Evolutionary conservation across 2,113 vertebrate genomes (phyloP).

Genomic region (Otus sunia): DNA sequence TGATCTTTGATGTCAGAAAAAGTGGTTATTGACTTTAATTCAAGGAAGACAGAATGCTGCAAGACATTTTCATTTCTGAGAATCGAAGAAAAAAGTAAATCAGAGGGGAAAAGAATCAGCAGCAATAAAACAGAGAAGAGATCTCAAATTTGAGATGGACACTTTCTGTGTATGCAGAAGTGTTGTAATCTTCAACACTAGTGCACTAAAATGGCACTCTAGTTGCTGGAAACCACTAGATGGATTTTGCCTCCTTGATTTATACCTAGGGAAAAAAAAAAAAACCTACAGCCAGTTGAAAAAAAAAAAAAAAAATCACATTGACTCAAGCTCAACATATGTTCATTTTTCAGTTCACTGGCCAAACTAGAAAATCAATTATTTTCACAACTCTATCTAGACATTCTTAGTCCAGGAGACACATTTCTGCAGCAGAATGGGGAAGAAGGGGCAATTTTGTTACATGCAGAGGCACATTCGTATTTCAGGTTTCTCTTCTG

Average conservation of each 20-base stretch:
- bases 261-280: not conserved
- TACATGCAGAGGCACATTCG: not conserved
- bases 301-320: not conserved
- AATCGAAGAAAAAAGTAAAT: not conserved
- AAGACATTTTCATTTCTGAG: conserved; percentile 39
- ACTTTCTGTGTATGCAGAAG: not conserved
- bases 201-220: not conserved
- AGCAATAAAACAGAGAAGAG: not conserved
- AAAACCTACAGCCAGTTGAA: not conserved
- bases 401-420: not conserved
- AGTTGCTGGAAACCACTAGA: not conserved
- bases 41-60: not conserved
- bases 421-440: not conserved
- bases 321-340: not conserved
- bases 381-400: not conserved
- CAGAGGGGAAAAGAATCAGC: not conserved
- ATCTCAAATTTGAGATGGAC: not conserved
- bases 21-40: conserved; percentile 54
- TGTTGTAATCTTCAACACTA: not conserved
- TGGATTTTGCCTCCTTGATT: not conserved
- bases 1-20: conserved; percentile 56
- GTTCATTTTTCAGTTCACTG: conserved; percentile 19
- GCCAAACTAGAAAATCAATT: conserved; percentile 24
- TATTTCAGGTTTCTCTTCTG: not conserved
- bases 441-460: not conserved